Conservation (phyloP, 1,140 invertebrate species). For the Drosophila ironensis region DNA sequence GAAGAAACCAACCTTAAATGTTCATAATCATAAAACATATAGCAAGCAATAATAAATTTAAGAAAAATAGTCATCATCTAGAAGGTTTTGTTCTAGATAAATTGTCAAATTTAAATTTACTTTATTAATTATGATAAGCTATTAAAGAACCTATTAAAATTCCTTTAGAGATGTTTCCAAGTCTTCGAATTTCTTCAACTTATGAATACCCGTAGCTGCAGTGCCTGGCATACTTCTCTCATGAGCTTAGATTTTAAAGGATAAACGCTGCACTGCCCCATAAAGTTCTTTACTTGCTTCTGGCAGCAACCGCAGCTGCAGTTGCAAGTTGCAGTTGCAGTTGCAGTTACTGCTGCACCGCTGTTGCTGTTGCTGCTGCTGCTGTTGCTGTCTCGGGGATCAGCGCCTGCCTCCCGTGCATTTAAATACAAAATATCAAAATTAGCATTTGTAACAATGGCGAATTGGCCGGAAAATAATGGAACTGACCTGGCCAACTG, state of each 20-base stretch:
- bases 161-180: too few relatives aligned
- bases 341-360: conserved; percentile 22
- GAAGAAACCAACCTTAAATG: too few relatives aligned
- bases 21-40: too few relatives aligned
- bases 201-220: neutral
- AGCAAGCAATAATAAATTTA: too few relatives aligned
- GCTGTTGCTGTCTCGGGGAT: conserved; percentile 12
- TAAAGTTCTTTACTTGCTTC: conserved; percentile 38
- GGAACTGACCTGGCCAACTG: conserved; percentile 74
- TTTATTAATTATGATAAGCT: too few relatives aligned
- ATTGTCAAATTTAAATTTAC: too few relatives aligned
- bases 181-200: too few relatives aligned
- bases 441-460: conserved; percentile 81
- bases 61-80: too few relatives aligned
- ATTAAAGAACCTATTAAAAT: too few relatives aligned
- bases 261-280: conserved; percentile 38
- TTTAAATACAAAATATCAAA: conserved; percentile 80
- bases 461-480: conserved; percentile 78
- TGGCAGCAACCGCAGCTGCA: conserved; percentile 29
- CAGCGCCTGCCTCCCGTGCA: conserved; percentile 48
- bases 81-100: too few relatives aligned
- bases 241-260: conserved; percentile 24
- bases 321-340: conserved; percentile 11
- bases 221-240: conserved; percentile 7
- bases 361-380: conserved; percentile 14